Base-by-base conservation (phyloP, 2,113 vertebrate genomes). In the Leptobrachium ailaonicum region DNA sequence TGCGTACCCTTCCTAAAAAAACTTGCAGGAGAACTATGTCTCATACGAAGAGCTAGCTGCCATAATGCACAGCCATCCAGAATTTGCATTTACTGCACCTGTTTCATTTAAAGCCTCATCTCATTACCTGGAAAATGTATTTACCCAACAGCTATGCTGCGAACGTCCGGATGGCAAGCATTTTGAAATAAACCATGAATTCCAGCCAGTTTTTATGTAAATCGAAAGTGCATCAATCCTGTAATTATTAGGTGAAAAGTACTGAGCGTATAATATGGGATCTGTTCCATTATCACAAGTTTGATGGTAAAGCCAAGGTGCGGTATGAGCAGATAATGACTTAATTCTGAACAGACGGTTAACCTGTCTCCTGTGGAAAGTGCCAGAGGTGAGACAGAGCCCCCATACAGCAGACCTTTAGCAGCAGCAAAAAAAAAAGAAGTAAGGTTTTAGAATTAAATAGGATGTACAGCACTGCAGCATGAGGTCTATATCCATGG, bases 311-410 rank as follows among this genome's bases (percentile, higher is more conserved):
- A 73, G 62, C 40, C 68, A 58, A 69, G 79, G 53, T 74, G 50
- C 71, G n/a, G 72, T 68, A 81, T 75, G 64, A 69, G 71, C 32
- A 69, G 53, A 81, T 75, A 81, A 81, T 75, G 79, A 80, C 71
- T 69, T 60, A 73, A 80, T 74, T 80, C 63, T 60, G 62, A 80
- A 80, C 66, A 80, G 71, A 71, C 54, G 58, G 66, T 62, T 78
- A 62, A 78, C 72, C 71, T 72, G 43, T 81, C 69, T 81, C n/a
- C 71, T 62, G 64, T 60, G 71, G 64, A 75, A 81, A 69, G 56
- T 62, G 79, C 64, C 69, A 75, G 66, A 74, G 71, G 72, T 74
- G 79, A 81, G 44, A 50, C 67, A 72, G 53, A 66, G 66, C 66
- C 71, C 20, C 64, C 47, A 80, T 47, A 45, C 50, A 66, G 71